Evolutionary conservation across 2,113 vertebrate genomes (phyloP), one percentile per base, ranked within the genome.

Genomic region (Chloroceryle aenea): DNA sequence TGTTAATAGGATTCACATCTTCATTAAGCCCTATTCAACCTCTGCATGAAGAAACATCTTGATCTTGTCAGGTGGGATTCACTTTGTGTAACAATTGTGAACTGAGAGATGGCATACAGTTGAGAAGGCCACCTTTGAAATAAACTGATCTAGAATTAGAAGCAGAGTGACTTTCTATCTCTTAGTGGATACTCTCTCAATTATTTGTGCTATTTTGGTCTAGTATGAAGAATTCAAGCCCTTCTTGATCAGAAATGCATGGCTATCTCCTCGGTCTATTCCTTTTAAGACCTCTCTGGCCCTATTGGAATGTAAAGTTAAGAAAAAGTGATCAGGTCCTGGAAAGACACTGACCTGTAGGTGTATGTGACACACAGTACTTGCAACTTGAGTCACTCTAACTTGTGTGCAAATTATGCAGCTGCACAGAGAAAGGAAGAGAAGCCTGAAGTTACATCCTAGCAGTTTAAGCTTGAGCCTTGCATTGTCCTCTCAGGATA

Each of bases 201-300:
- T 6, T 73, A 26, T 34, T 67, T 93, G 26, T 68, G 5, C 2
- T 98, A 97, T 30, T 87, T 90, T 40, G 96, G 87, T 1, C 97
- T 99, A 73, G 98, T 98, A 56, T 96, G 98, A 66, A 98, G 98
- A 45, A 96, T 98, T 83, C 98, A 99, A 91, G 98, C 98, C 30
- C 97, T 99, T 56, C 98, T 99, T 62, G 19, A 58, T 63, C 19
- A n/a, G 18, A 15, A 67, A 53, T 55, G 15, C 7, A 15, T 15
- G 14, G 25, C 72, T 7, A 66, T 48, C 98, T 99, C 36, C 98
- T 98, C 56, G 47, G 81, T 96, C 61, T 97, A 73, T 73, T 95
- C 93, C 61, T 95, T 98, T 69, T 61, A 96, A 76, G 97, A 96
- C 47, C 97, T 99, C 72, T 98, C 98, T 4, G 91, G 96, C 13